These are phyloP conservation scores for Andrena dorsata DNA, from an alignment of 2,888 invertebrate species.

Conservation along the genomic window DNA sequence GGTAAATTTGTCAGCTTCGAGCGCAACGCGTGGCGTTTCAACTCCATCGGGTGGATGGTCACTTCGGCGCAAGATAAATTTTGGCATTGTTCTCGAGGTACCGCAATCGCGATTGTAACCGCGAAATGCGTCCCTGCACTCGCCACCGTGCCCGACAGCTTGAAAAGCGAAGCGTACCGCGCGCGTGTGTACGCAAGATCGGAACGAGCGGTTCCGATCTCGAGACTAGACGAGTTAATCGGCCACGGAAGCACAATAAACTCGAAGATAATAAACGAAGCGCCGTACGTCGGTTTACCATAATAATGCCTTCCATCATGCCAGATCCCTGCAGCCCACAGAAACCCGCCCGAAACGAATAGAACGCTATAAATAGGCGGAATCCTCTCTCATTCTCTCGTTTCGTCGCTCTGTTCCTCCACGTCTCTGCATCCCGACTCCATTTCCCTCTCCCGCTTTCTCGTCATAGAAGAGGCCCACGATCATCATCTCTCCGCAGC, in stretches of 20 bases:
- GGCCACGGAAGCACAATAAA: constrained; percentile 83
- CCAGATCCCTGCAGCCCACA: constrained; percentile 75
- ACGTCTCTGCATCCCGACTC: constrained; percentile 44
- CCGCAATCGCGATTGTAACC: neutral
- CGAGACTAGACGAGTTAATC: constrained; percentile 82
- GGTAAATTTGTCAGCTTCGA: neutral
- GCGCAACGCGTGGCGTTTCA: no score
- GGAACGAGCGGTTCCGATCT: constrained; percentile 66
- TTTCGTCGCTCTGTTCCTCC: constrained; percentile 48
- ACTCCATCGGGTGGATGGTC: no score
- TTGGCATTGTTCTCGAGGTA: neutral
- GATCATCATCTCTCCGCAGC: constrained; percentile 77
- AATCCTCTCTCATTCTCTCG: constrained; percentile 60
- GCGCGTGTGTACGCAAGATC: constrained; percentile 30
- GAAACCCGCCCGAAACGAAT: constrained; percentile 80
- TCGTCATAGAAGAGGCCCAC: constrained; percentile 62
- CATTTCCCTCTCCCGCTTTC: constrained; percentile 29
- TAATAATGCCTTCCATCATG: constrained; percentile 81
- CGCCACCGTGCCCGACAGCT: constrained; percentile 4
- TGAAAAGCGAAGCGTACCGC: constrained; percentile 29
- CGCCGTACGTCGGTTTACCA: constrained; percentile 79
- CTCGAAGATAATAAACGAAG: constrained; percentile 82
- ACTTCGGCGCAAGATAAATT: neutral
- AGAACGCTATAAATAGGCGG: constrained; percentile 78
- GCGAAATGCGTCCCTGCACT: constrained; percentile 7